phyloP scores from a whole-genome alignment of 1,140 invertebrate genomes.

The Sinonovacula constricta region DNA sequence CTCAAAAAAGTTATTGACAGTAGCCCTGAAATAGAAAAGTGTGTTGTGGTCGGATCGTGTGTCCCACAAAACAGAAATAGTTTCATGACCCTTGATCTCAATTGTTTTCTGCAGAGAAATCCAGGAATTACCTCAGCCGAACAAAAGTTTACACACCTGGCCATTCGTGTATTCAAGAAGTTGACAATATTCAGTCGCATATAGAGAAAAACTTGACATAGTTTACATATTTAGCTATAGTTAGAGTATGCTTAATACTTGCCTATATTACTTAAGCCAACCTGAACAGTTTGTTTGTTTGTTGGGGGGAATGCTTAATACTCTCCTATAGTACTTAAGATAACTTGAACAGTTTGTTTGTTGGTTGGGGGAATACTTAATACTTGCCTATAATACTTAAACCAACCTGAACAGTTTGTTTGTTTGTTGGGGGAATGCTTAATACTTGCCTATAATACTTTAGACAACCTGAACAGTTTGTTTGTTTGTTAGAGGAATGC shows the following conservation, averaged over 20 bases:
- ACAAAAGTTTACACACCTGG: conserved; percentile 39
- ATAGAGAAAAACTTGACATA: conserved; percentile 29
- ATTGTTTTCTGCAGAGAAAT: not conserved
- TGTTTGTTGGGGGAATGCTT: too few relatives aligned
- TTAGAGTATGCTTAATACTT: conserved; percentile 1
- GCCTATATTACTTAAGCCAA: too few relatives aligned
- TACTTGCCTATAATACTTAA: too few relatives aligned
- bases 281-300: too few relatives aligned
- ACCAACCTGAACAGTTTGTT: too few relatives aligned
- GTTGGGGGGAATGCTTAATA: too few relatives aligned
- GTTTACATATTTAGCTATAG: conserved; percentile 8
- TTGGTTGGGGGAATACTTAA: too few relatives aligned
- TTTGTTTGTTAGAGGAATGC: too few relatives aligned
- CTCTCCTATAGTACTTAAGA: too few relatives aligned
- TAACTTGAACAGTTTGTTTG: too few relatives aligned
- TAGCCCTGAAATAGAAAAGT: conserved; percentile 23
- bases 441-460: too few relatives aligned
- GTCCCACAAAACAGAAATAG: conserved; percentile 40
- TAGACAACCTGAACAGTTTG: too few relatives aligned
- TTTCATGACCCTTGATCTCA: conserved; percentile 9
- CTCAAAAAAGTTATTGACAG: conserved; percentile 41
- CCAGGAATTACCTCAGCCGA: not conserved
- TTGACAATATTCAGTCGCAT: conserved; percentile 35
- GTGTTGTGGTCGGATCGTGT: conserved; percentile 52
- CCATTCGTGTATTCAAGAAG: conserved; percentile 42